These are phyloP conservation scores for Acanthosepion lycidas DNA, from an alignment of 2,888 invertebrate genomes.

Conservation along the genomic window DNA sequence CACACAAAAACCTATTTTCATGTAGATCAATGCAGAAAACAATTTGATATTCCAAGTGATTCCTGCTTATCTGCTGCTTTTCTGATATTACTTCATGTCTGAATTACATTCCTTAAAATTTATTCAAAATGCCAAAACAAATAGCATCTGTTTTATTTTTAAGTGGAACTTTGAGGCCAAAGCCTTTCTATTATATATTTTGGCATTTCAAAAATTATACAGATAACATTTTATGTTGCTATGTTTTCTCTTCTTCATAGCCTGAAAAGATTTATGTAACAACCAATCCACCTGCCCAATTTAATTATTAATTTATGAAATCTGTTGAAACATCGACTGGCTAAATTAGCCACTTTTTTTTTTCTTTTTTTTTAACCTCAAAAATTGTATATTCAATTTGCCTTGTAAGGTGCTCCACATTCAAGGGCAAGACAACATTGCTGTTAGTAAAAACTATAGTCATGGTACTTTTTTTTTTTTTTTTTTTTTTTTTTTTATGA, in stretches of 20 bases:
- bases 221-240: too few species aligned
- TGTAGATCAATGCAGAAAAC: neutral
- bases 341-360: neutral
- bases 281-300: neutral
- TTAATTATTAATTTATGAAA: neutral
- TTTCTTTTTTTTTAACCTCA: neutral
- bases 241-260: conserved; percentile 33
- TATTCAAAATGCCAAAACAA: neutral
- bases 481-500: neutral
- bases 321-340: conserved; percentile 17
- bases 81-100: neutral
- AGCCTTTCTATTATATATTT: neutral
- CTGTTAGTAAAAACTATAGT: neutral
- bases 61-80: conserved; percentile 5
- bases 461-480: too few species aligned
- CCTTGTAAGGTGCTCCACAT: conserved; percentile 25
- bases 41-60: neutral
- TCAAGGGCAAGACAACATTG: neutral
- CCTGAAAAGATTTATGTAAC: conserved; percentile 11
- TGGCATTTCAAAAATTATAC: neutral
- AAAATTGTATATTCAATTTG: neutral
- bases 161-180: conserved; percentile 2
- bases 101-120: neutral
- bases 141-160: conserved; percentile 33
- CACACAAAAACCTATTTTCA: neutral